These are phyloP conservation scores for Actinopyga echinites DNA, from an alignment of 53 echinoderm and acorn worm genomes.

Conservation along the genomic window DNA sequence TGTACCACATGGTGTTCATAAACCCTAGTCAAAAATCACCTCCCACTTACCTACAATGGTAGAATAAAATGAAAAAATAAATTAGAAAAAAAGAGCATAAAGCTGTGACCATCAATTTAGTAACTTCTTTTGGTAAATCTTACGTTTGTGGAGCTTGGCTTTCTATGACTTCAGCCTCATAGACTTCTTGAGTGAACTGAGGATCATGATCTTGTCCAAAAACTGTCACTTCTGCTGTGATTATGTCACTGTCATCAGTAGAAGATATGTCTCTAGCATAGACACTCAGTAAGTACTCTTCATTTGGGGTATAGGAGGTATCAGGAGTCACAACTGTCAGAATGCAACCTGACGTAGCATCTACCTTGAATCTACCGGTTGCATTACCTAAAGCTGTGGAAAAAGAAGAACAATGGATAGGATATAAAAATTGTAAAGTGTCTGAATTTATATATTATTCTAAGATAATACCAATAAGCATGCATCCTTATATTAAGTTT, in stretches of 20 bases:
- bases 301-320: slow-evolving; percentile 24
- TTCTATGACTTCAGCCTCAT: slow-evolving; percentile 68
- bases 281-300: slow-evolving; percentile 81
- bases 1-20: too few species aligned
- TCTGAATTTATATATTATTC: background rate
- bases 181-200: slow-evolving; percentile 80
- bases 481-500: too few species aligned
- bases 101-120: too few species aligned
- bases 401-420: background rate
- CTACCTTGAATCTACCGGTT: slow-evolving; percentile 18
- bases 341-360: slow-evolving; percentile 14
- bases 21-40: too few species aligned
- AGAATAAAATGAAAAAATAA: too few species aligned
- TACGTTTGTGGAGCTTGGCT: slow-evolving; percentile 48
- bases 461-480: too few species aligned
- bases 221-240: slow-evolving; percentile 59
- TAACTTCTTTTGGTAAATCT: slow-evolving; percentile 12
- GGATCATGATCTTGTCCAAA: slow-evolving; percentile 75
- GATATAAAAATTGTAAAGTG: background rate
- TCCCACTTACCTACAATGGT: too few species aligned
- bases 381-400: background rate
- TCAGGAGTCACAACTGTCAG: background rate
- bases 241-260: slow-evolving; percentile 11
- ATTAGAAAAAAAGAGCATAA: too few species aligned
- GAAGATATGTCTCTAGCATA: slow-evolving; percentile 45